phyloP scores from a whole-genome alignment of 2,888 invertebrate species.

The Synergus gifuensis region DNA sequence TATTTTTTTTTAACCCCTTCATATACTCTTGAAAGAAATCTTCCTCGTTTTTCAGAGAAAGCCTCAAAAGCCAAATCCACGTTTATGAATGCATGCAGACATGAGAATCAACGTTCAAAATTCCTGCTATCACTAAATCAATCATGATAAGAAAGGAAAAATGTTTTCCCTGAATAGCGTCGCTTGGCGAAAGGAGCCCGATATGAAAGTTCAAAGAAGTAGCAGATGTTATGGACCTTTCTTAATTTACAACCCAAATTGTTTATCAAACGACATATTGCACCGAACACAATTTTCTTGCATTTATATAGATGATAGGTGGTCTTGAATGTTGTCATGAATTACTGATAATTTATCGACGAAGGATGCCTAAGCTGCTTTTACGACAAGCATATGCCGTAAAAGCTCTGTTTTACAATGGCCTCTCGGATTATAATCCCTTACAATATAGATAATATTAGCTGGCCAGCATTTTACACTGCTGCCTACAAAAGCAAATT shows the following conservation, averaged over 20 bases:
- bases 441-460: slow-evolving; percentile 34
- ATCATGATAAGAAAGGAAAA: neutral
- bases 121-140: neutral
- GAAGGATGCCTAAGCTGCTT: slow-evolving; percentile 35
- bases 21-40: too few species aligned
- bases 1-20: too few species aligned
- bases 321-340: slow-evolving; percentile 8
- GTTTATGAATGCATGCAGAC: neutral
- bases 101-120: neutral
- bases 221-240: neutral
- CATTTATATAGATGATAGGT: neutral
- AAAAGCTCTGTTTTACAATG: slow-evolving; percentile 36
- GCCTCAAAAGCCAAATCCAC: neutral
- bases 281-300: neutral
- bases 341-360: slow-evolving; percentile 34
- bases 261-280: neutral
- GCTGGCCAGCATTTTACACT: slow-evolving; percentile 40
- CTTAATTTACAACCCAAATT: neutral
- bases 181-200: neutral
- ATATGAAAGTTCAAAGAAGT: neutral
- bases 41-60: neutral
- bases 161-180: slow-evolving; percentile 2
- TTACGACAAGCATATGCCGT: slow-evolving; percentile 31
- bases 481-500: slow-evolving; percentile 35
- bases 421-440: slow-evolving; percentile 30